These are phyloP conservation scores for Hylyphantes graminicola DNA, from an alignment of 1,140 invertebrate genomes.

Conservation along the genomic window DNA sequence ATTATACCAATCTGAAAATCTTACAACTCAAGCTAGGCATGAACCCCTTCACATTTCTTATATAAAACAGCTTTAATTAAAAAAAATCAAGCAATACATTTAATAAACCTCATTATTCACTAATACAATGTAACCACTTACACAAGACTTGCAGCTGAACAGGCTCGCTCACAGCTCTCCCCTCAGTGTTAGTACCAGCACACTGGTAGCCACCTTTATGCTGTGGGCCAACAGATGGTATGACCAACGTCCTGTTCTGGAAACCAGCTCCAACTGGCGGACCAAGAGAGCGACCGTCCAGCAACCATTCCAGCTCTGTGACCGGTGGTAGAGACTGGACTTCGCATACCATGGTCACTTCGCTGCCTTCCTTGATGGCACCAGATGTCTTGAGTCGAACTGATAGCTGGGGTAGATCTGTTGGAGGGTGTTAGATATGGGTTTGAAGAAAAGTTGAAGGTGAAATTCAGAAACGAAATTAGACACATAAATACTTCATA, in stretches of 20 bases:
- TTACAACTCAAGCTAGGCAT: too few species aligned
- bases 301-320: slow-evolving; percentile 83
- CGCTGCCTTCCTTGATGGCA: slow-evolving; percentile 23
- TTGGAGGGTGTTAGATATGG: neutral
- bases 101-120: neutral
- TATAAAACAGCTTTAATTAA: too few species aligned
- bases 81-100: too few species aligned
- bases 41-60: too few species aligned
- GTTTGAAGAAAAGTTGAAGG: neutral
- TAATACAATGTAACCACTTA: slow-evolving; percentile 37
- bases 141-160: slow-evolving; percentile 84
- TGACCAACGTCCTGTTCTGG: slow-evolving; percentile 73
- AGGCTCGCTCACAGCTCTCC: slow-evolving; percentile 83
- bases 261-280: slow-evolving; percentile 21
- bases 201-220: slow-evolving; percentile 78
- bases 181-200: slow-evolving; percentile 87
- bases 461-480: neutral
- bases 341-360: slow-evolving; percentile 35
- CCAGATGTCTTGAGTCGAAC: slow-evolving; percentile 5
- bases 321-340: slow-evolving; percentile 85
- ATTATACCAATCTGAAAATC: too few species aligned
- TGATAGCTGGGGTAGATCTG: slow-evolving; percentile 36
- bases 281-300: slow-evolving; percentile 71
- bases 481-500: too few species aligned
- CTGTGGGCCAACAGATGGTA: slow-evolving; percentile 64